A percentile compares a stretch with the other conserved stretches of the same genome.
These are phyloP conservation scores for Tragopan temminckii DNA, from an alignment of 2,797 vertebrate genomes.

Conservation along the genomic window DNA sequence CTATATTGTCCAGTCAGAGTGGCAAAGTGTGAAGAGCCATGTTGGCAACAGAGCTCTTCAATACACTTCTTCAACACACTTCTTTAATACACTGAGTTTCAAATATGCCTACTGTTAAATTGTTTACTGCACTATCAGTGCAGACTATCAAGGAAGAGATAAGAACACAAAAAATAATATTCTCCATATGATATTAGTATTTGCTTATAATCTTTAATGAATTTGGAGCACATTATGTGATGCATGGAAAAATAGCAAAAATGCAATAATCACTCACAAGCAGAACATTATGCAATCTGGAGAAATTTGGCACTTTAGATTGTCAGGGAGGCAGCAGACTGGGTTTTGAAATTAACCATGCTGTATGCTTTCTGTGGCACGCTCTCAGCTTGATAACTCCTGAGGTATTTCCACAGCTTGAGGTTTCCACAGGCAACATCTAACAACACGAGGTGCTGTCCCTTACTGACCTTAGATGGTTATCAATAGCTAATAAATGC, in stretches of 20 bases:
- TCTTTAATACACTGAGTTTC: neutral
- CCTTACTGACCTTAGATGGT: neutral
- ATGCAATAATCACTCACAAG: neutral
- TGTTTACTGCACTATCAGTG: neutral
- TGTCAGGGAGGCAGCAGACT: neutral
- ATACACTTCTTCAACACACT: neutral
- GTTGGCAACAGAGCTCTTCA: neutral
- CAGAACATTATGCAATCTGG: neutral
- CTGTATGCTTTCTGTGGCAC: neutral
- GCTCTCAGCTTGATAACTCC: neutral
- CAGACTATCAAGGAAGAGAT: neutral
- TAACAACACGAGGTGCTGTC: neutral
- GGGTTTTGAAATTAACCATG: neutral
- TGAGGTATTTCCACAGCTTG: neutral
- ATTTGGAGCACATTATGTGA: neutral
- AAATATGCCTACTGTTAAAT: neutral
- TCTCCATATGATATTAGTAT: neutral
- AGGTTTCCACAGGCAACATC: neutral
- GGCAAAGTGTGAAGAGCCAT: rapidly evolving
- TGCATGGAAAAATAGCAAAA: neutral
- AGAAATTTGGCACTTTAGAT: neutral
- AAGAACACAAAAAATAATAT: neutral
- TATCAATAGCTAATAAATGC: conserved; percentile 55
- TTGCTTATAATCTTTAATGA: neutral
- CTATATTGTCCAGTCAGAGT: neutral